Evolutionary conservation across 2,888 invertebrate genomes (phyloP), one percentile per base, ranked within the genome.

Genomic region (Cryptus viduatorius): DNA sequence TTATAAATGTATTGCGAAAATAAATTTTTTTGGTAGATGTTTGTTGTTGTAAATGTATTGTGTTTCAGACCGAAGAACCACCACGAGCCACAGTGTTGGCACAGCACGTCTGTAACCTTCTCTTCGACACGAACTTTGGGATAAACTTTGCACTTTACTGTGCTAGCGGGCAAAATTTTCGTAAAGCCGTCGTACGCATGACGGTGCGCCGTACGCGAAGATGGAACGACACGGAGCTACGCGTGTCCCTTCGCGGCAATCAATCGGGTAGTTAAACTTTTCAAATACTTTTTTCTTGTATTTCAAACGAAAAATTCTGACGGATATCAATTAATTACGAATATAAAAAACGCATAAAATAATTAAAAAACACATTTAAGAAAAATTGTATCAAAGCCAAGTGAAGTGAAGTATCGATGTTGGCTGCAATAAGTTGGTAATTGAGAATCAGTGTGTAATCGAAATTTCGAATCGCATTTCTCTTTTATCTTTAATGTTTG

Each of bases 81-180:
- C 92, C 93, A 37, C 94, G 94, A 56, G 94, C 94, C 0, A 95
- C 95, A 91, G 93, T 95, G 31, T 94, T 95, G 0, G 89, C 95
- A 46, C 97, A 97, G 90, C 96, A 96, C 88, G 94, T 96, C 85
- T 95, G 96, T 79, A 95, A 96, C 86, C 94, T 96, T 87, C 94
- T 97, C 65, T 98, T 97, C 94, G 95, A 97, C 91, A 96, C 96
- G 4, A 98, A 97, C 94, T 98, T 97, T 91, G 97, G 97, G 56
- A 97, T 98, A 78, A 97, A 97, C 94, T 97, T 98, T 92, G 95
- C 96, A 1, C 94, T 98, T 61, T 98, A 98, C 94, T 98, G 97
- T 94, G 95, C 96, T 68, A 96, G 96, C 89, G 97, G 97, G 0
- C 96, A 97, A 91, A 97, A 97, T 94, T 98, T 97, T 93, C 94